These are phyloP conservation scores for Drosophila pectinifera DNA, from an alignment of 1,140 invertebrate species.

Conservation along the genomic window DNA sequence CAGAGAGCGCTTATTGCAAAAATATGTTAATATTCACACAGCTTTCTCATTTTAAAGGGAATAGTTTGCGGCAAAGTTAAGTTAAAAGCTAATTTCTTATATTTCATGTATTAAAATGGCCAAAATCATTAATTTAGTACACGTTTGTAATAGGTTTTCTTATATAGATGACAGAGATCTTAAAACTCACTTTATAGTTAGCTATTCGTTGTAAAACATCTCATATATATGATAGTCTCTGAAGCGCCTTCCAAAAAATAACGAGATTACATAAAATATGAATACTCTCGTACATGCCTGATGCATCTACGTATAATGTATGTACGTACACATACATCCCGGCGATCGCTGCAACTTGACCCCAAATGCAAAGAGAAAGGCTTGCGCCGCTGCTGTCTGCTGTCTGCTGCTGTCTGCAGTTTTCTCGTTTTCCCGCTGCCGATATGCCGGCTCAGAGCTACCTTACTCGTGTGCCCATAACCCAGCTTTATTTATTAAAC, in stretches of 20 bases:
- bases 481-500: slow-evolving; percentile 34
- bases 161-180: too few species aligned
- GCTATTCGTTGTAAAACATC: slow-evolving; percentile 3
- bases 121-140: neutral
- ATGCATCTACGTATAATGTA: slow-evolving; percentile 31
- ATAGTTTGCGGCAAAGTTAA: neutral
- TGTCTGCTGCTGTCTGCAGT: slow-evolving; percentile 26
- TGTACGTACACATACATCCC: slow-evolving; percentile 21
- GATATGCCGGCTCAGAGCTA: slow-evolving; percentile 7
- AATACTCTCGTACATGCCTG: slow-evolving; percentile 13
- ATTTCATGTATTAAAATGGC: neutral
- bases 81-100: too few species aligned
- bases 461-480: slow-evolving; percentile 23
- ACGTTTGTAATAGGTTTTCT: neutral
- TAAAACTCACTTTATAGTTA: too few species aligned
- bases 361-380: slow-evolving; percentile 67
- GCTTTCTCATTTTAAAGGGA: neutral
- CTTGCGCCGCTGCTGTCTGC: slow-evolving; percentile 25
- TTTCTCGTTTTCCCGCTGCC: slow-evolving; percentile 12
- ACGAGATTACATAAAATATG: slow-evolving; percentile 17
- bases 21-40: neutral
- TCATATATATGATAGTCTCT: slow-evolving; percentile 5
- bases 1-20: neutral
- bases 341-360: slow-evolving; percentile 39
- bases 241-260: neutral